These are phyloP conservation scores for Cheiracanthium punctorium DNA, from an alignment of 2,888 invertebrate genomes.

Conservation along the genomic window DNA sequence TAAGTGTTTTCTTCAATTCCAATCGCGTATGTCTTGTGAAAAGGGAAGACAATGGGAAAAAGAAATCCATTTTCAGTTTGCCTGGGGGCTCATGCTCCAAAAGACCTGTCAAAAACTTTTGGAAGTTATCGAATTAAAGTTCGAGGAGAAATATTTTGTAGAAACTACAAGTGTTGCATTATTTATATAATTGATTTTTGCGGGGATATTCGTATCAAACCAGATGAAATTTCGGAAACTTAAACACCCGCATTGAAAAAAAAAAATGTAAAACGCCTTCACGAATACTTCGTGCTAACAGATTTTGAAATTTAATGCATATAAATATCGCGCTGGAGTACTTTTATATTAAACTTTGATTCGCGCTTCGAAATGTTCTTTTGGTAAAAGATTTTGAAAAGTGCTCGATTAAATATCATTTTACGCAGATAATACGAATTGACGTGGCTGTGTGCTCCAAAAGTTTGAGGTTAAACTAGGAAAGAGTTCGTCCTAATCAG, in stretches of 20 bases:
- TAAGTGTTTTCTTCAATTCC: background rate
- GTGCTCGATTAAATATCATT: no score
- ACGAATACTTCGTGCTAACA: background rate
- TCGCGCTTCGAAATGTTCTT: no score
- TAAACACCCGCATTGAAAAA: background rate
- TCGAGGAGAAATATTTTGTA: background rate
- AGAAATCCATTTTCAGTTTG: background rate
- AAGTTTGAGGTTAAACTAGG: no score
- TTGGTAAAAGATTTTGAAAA: no score
- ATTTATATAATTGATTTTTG: background rate
- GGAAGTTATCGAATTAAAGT: slow-evolving; percentile 1
- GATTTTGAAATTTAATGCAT: slow-evolving; percentile 2
- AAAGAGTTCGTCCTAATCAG: no score
- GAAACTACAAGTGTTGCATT: slow-evolving; percentile 6
- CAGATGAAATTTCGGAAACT: background rate
- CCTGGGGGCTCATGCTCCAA: background rate
- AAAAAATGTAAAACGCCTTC: background rate
- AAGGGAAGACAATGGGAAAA: background rate
- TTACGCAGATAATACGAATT: no score
- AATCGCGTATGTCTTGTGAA: background rate
- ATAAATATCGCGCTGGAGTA: background rate
- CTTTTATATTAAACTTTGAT: background rate
- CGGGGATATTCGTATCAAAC: background rate
- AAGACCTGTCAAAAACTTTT: background rate
- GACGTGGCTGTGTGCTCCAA: no score